Conservation (phyloP, 2,113 vertebrate species). For the Prunella himalayana region DNA sequence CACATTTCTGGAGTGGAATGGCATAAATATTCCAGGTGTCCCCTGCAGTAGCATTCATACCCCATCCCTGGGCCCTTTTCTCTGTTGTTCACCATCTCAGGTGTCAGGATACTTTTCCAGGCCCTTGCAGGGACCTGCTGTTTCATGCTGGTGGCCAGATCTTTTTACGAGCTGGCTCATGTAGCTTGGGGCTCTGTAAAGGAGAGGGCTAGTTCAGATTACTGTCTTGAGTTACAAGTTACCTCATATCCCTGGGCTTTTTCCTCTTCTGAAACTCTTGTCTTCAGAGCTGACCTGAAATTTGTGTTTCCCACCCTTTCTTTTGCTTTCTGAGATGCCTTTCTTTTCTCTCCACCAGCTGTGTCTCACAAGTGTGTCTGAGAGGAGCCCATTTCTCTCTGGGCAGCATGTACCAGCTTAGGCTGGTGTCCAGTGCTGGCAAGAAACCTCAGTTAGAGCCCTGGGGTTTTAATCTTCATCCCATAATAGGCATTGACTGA, state of each 20-base stretch:
- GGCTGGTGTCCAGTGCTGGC: neutral
- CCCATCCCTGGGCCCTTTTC: neutral
- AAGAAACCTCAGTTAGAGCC: neutral
- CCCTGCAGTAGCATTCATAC: neutral
- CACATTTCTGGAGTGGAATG: neutral
- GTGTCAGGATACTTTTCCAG: neutral
- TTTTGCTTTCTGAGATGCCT: neutral
- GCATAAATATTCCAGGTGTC: neutral
- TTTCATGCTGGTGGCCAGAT: neutral
- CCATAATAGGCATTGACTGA: neutral
- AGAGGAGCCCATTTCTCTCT: neutral
- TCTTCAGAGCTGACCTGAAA: neutral
- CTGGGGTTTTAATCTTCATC: neutral
- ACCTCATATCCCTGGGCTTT: neutral
- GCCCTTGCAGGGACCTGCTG: neutral
- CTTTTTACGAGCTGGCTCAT: slow-evolving; percentile 4
- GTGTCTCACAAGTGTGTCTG: neutral
- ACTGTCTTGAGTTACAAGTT: slow-evolving; percentile 1
- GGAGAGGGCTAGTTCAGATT: slow-evolving; percentile 24
- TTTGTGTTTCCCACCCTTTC: neutral
- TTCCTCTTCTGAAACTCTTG: neutral
- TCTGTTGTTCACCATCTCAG: neutral
- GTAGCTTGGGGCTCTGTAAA: neutral
- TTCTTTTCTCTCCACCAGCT: neutral
- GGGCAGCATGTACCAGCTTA: neutral